Evolutionary conservation across 2,113 vertebrate species (phyloP), one percentile per base, ranked within the genome.

Genomic region (Nibea albiflora): DNA sequence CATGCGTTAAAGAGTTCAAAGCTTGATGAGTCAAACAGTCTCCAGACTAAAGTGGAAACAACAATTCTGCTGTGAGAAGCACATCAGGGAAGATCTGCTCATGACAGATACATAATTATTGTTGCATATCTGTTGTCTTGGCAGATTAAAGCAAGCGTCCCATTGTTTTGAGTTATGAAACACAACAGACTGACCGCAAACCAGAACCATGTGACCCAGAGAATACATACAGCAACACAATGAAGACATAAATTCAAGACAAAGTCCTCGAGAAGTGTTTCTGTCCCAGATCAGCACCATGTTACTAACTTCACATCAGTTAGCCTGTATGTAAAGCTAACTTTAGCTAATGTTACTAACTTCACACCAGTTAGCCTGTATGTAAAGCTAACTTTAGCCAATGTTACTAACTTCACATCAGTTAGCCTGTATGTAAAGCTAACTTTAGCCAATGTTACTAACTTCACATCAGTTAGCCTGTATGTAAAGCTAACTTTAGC

Each of bases 101-200:
- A 6, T 42, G 19, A 42, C 58, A 69, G 62, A 60, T 56, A 63
- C 20, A 42, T 68, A 76, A 75, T 85, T 84, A 73, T 53, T 47
- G 31, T 54, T 79, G 62, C 46, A 75, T 49, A 77, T 1, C 8
- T 69, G 56, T 42, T 84, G 65, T 83, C 85, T 78, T 82, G 24
- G 56, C 31, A 56, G n/a, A 80, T 85, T 60, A 74, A 72, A 85
- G 46, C n/a, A 78, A 67, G 46, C 24, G 11, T 87, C 65, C 28
- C 10, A 72, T 77, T 84, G 84, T 82, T 69, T 67, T 39, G 50
- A 63, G 47, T 54, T 22, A 80, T 39, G 52, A 66, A 20, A 77
- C 35, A 78, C 52, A 63, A 47, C 60, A 28, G 31, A 42, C 6
- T 16, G n/a, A 35, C 76, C 65, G 57, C 73, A 77, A 61, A 46